Evolutionary conservation across 2,797 vertebrate species (phyloP), one percentile per base, ranked within the genome.

Genomic region (Gymnoscopelus braueri): DNA sequence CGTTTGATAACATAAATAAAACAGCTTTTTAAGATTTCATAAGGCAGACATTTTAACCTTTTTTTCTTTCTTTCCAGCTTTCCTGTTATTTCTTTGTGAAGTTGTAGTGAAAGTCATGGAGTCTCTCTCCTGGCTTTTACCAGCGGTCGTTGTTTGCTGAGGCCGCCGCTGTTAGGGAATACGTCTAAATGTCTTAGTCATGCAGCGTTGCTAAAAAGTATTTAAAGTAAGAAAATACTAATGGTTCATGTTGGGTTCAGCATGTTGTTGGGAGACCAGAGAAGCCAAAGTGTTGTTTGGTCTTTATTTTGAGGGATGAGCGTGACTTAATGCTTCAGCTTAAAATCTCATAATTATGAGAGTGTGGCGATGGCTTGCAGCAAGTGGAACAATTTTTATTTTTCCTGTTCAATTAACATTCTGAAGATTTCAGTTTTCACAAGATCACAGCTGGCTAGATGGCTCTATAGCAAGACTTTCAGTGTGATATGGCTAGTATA

Each of bases 381-480:
- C 48, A 82, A 62, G 58, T 72, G 44, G 13, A 29, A 48, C 3
- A 19, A 29, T 19, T 5, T 61, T 15, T 2, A 0, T 67, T 2
- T 47, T 14, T n/a, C n/a, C 12, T 13, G 50, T 51, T 44, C 1
- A 8, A 5, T 51, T 50, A 51, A n/a, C 50, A 51, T 51, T n/a
- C 50, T 15, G 12, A 15, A 51, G 2, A 51, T 51, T 51, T 51
- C 50, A 13, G 9, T 51, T 51, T 13, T 29, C 26, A 8, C 26
- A 29, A 44, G 26, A 26, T 63, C 6, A 63, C 2, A 49, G 49
- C 12, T 47, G 14, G 52, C 35, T 55, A 15, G 4, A 44, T 44
- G 39, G 7, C 60, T 77, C 39, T 54, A 73, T 77, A 59, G 72
- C 52, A 57, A 69, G 12, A 53, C 48, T n/a, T 80, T 9, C 39